Evolutionary conservation across 92 coral and sea anemone genomes (phyloP), one percentile per base, ranked within the genome.

Genomic region (Phymanthus crucifer): DNA sequence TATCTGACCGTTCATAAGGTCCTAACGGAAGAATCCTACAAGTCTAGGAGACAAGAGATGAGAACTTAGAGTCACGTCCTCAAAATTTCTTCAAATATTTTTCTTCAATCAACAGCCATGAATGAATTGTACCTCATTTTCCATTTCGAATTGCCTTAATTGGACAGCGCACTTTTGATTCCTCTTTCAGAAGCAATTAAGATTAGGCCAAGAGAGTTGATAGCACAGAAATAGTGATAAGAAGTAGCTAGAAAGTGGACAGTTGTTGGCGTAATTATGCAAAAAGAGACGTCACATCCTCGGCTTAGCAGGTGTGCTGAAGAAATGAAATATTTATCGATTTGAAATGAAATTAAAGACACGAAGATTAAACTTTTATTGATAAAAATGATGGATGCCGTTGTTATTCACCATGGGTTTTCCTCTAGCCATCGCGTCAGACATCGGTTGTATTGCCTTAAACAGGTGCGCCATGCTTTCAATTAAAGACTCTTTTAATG

Each of bases 1-100:
- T 61, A 61, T 61, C 68, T 61, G 68, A 24, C 68, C 29, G 33
- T 27, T 61, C 68, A 29, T 61, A 18, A 24, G 68, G 68, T 61
- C 68, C 68, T 61, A 26, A 9, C 34, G 68, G 68, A 61, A 27
- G 32, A 61, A 27, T 34, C 8, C 32, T 12, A 61, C 34, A 18
- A 29, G 34, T 6, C 14, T 7, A 7, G 68, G 17, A 61, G 68
- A 61, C 34, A 61, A 18, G 32, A 58, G 66, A n/a, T 58, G 32
- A 2, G 29, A 61, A 34, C 5, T 61, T 26, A 61, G 32, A 61
- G 68, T n/a, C 32, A 61, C 16, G 17, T 61, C 32, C 33, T 29
- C 68, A 61, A 34, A 27, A 29, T 54, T 24, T 61, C 68, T 29
- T 14, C 33, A 24, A 27, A 61, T 61, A 24, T 12, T 24, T 24